Conservation (phyloP, 2,797 vertebrate species). For the Chelmon rostratus region DNA sequence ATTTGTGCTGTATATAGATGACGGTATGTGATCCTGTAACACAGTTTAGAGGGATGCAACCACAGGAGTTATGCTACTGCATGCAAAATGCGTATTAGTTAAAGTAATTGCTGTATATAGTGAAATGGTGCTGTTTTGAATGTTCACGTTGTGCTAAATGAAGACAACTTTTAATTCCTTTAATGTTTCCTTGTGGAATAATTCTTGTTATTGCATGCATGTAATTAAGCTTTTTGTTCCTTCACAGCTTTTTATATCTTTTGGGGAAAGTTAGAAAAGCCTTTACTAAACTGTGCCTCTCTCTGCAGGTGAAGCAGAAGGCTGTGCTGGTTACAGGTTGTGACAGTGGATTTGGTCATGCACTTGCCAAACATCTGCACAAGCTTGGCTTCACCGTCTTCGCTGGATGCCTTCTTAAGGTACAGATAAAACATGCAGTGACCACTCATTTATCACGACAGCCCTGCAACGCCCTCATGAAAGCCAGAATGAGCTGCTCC, state of each 20-base stretch:
- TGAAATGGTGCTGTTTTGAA: not conserved
- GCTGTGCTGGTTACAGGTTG: slow-evolving; percentile 90
- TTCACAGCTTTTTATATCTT: not conserved
- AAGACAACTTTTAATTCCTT: not conserved
- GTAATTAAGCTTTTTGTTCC: not conserved
- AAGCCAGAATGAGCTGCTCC: not conserved
- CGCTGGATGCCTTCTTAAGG: slow-evolving; percentile 90
- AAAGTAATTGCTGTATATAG: not conserved
- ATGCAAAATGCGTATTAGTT: not conserved
- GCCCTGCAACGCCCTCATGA: not conserved
- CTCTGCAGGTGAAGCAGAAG: slow-evolving; percentile 87
- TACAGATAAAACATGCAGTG: slow-evolving; percentile 49
- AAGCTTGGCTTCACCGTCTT: slow-evolving; percentile 89
- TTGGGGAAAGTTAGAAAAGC: not conserved
- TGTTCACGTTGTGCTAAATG: not conserved
- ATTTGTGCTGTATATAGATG: rapidly evolving
- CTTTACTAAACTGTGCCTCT: not conserved
- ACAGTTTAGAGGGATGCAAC: no score
- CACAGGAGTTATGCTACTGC: not conserved
- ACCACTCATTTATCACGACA: not conserved
- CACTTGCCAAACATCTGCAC: slow-evolving; percentile 88
- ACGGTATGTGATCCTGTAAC: rapidly evolving
- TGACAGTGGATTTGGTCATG: slow-evolving; percentile 90
- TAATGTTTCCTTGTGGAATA: not conserved
- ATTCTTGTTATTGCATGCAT: no score